A percentile compares a stretch with the other conserved stretches of the same genome.
Conservation (phyloP, 1,140 invertebrate species). For the Panulirus ornatus region DNA sequence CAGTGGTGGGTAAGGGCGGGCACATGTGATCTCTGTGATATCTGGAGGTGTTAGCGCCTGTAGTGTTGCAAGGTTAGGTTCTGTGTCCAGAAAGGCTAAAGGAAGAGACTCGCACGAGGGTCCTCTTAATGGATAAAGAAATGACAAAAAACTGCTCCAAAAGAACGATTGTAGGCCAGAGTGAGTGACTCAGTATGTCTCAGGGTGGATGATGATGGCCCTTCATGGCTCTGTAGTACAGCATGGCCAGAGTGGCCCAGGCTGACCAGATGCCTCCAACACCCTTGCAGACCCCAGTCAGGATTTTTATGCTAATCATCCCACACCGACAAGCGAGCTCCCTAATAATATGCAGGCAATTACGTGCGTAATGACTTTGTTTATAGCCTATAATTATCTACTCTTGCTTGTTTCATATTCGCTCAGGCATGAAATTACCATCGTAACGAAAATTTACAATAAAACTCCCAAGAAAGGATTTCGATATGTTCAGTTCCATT, state of each 20-base stretch:
- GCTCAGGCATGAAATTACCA: constrained; percentile 63
- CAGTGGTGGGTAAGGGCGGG: too few species aligned
- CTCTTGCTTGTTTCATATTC: constrained; percentile 63
- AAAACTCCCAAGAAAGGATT: constrained; percentile 6
- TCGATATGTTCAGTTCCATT: neutral
- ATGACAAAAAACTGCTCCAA: too few species aligned
- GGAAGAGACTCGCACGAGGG: too few species aligned
- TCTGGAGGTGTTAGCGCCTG: too few species aligned
- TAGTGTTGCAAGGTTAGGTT: too few species aligned
- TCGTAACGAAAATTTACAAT: constrained; percentile 35
- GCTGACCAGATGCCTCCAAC: neutral
- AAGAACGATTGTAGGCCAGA: too few species aligned
- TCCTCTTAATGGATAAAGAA: too few species aligned
- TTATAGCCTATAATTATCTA: constrained; percentile 70
- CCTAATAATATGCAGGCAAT: constrained; percentile 68
- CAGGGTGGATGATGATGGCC: too few species aligned
- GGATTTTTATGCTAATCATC: constrained; percentile 66
- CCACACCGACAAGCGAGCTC: constrained; percentile 31
- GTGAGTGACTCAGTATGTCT: too few species aligned
- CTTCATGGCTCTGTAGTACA: too few species aligned
- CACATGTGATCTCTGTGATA: too few species aligned
- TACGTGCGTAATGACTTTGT: constrained; percentile 64
- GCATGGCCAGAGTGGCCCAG: neutral
- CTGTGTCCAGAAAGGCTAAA: too few species aligned
- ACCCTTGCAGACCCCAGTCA: neutral